A percentile compares a stretch with the other conserved stretches of the same genome.
Conservation (phyloP, 2,113 vertebrate species). For the Aegithalos caudatus region DNA sequence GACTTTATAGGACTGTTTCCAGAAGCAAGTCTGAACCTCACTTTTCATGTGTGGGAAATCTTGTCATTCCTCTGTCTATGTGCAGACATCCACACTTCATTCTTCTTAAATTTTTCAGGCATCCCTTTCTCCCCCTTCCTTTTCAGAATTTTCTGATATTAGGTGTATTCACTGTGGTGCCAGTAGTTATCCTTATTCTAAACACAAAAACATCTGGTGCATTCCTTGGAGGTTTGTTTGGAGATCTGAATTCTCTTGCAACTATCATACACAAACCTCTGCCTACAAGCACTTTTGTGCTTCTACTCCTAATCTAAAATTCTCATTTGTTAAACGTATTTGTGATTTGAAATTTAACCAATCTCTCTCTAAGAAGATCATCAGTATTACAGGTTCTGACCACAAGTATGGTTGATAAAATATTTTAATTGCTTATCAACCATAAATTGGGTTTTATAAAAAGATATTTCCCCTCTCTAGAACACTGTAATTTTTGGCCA, state of each 20-base stretch:
- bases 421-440: neutral
- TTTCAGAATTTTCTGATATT: neutral
- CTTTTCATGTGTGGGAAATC: neutral
- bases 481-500: neutral
- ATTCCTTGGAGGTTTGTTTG: neutral
- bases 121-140: accelerated
- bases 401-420: neutral
- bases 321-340: neutral
- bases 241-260: neutral
- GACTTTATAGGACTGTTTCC: neutral
- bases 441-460: neutral
- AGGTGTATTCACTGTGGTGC: neutral
- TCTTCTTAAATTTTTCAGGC: neutral
- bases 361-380: neutral
- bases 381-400: neutral
- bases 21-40: neutral
- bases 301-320: neutral
- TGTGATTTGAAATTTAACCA: neutral
- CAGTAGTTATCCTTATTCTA: neutral
- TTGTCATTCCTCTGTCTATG: neutral
- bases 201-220: accelerated
- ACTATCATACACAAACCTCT: neutral
- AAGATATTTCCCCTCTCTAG: neutral
- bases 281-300: neutral
- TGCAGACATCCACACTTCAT: neutral